Evolutionary conservation across 1,140 invertebrate species (phyloP), one percentile per base, ranked within the genome.

Genomic region (Fopius arisanus): DNA sequence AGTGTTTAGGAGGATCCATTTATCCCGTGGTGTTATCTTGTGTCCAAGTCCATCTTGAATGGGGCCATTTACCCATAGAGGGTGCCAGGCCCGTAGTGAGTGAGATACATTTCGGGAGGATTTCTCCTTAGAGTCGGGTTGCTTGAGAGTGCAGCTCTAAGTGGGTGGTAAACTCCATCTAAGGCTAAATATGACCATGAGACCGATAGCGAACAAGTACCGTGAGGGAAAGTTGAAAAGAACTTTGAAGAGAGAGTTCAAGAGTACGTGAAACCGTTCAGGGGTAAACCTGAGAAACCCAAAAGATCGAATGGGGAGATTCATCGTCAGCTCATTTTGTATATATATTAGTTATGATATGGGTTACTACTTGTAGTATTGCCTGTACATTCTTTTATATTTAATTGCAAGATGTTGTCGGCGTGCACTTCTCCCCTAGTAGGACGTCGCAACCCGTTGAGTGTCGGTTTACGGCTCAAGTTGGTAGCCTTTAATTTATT

Each of bases 191-290:
- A 94, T 90, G 77, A 87, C 89, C 90, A 90, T 89, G 92, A 94
- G 92, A 93, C 93, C 92, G 92, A 95, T 84, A 95, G 93, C 91
- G 89, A 92, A 95, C 93, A 94, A 95, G 93, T 95, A 95, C 93
- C 92, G 94, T 93, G 93, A 95, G 92, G 93, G 93, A 95, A 95
- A 94, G 92, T 92, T 94, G 93, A 92, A 94, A 94, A 94, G 92
- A 90, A 94, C 92, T 94, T 93, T 94, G 93, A 94, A 94, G 90
- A 94, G 93, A 94, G 94, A 94, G 93, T 94, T 93, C 86, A 95
- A 94, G 87, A 94, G 93, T 92, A 92, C 91, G 92, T 94, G 93
- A 94, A 94, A 94, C 90, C 90, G 91, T 89, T 91, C 87, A 91
- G 90, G 90, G 90, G 91, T 90, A 33, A 33, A 33, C 31, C 31